Conservation (phyloP, 2,797 vertebrate species). For the Benthosema pterotum region DNA sequence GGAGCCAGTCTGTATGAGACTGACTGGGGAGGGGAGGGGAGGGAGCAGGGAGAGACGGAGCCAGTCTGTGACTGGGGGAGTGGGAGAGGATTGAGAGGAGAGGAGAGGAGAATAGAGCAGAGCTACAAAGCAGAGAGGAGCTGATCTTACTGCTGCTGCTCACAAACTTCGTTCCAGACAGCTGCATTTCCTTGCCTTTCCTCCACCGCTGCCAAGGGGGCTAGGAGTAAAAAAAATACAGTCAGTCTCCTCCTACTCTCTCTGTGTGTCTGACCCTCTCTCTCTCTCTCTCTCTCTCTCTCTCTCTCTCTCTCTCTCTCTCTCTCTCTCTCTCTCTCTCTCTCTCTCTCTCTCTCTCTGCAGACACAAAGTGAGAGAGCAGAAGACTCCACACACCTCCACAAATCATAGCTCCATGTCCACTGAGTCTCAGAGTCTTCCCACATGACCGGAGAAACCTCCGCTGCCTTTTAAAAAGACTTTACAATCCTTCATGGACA, state of each 20-base stretch:
- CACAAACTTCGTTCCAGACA: slow-evolving; percentile 39
- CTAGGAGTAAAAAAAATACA: slow-evolving; percentile 27
- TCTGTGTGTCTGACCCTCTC: too few species aligned
- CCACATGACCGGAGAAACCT: too few species aligned
- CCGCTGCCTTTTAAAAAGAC: too few species aligned
- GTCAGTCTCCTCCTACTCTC: not conserved
- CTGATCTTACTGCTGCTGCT: slow-evolving; percentile 43
- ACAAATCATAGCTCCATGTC: not conserved
- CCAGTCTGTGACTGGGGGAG: slow-evolving; percentile 45
- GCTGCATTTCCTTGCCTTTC: slow-evolving; percentile 50
- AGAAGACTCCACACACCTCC: slow-evolving; percentile 36
- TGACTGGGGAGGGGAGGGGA: slow-evolving; percentile 49
- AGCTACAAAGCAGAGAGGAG: slow-evolving; percentile 45
- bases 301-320: slow-evolving; percentile 1
- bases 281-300: too few species aligned
- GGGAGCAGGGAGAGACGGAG: too few species aligned
- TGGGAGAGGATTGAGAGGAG: not conserved
- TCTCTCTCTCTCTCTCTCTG: slow-evolving; percentile 14
- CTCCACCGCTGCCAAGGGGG: slow-evolving; percentile 24
- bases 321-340: too few species aligned
- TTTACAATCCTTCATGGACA: too few species aligned
- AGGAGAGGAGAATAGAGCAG: slow-evolving; percentile 19
- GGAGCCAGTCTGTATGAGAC: not conserved
- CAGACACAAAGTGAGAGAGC: slow-evolving; percentile 26
- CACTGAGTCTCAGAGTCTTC: too few species aligned